phyloP scores from a whole-genome alignment of 2,113 vertebrate genomes.

The Reinhardtius hippoglossoides region DNA sequence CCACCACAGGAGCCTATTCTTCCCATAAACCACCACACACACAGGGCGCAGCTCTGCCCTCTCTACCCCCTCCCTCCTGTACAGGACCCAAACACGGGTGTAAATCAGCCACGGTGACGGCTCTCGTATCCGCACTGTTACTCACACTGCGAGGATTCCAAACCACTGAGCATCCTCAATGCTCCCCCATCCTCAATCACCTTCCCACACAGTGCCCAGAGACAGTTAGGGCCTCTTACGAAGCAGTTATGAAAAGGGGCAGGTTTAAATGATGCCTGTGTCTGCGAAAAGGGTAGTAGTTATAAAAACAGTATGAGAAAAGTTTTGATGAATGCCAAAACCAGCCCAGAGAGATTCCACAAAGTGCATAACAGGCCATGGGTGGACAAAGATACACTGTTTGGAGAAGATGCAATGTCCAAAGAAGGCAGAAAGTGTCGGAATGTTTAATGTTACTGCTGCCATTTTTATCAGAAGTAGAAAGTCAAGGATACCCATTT shows the following conservation, averaged over 20 bases:
- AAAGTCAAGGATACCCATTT: neutral
- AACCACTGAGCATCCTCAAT: conserved; percentile 43
- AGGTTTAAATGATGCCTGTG: conserved; percentile 30
- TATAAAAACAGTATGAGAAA: neutral
- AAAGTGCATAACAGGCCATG: neutral
- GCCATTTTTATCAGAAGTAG: conserved; percentile 5
- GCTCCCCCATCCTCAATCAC: conserved; percentile 37
- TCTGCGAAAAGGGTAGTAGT: conserved; percentile 8
- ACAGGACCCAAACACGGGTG: conserved; percentile 53
- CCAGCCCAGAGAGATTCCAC: conserved; percentile 6
- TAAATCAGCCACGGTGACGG: conserved; percentile 52
- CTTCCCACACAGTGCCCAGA: neutral
- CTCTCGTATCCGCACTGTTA: conserved; percentile 20
- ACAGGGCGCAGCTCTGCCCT: neutral
- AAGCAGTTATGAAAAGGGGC: neutral
- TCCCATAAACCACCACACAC: conserved; percentile 1
- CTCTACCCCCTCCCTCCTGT: neutral
- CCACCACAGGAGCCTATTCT: conserved; percentile 23
- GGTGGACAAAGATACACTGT: conserved; percentile 15
- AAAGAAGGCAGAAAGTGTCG: neutral
- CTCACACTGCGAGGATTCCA: conserved; percentile 29
- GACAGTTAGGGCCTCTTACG: conserved; percentile 13
- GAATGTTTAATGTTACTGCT: conserved; percentile 1
- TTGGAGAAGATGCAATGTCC: neutral
- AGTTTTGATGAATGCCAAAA: conserved; percentile 5